Conservation (phyloP, 1,140 invertebrate genomes). For the Drosophila athabasca region DNA sequence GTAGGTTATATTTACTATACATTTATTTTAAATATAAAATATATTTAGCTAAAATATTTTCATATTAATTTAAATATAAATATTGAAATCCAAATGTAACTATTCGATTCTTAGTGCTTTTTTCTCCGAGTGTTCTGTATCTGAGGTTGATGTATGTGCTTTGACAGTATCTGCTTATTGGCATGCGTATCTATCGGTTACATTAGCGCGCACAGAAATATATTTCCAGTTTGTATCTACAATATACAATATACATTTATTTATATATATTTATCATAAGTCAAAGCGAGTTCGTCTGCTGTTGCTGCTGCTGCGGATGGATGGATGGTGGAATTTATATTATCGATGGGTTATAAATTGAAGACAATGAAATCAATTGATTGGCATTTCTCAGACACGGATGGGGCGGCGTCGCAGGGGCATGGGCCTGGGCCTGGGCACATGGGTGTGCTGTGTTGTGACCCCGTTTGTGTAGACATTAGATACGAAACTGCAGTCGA, state of each 20-base stretch:
- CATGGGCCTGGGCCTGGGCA: slow-evolving; percentile 10
- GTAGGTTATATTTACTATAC: too few relatives aligned
- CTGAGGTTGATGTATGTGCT: slow-evolving; percentile 39
- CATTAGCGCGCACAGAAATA: slow-evolving; percentile 43
- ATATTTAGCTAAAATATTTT: too few relatives aligned
- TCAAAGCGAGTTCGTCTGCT: slow-evolving; percentile 26
- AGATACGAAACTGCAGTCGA: slow-evolving; percentile 25
- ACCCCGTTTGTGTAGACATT: slow-evolving; percentile 51
- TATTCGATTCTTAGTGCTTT: too few relatives aligned
- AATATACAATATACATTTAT: slow-evolving; percentile 1
- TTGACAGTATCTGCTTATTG: slow-evolving; percentile 60
- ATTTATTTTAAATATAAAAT: too few relatives aligned
- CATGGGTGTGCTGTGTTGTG: slow-evolving; percentile 54
- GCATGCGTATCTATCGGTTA: slow-evolving; percentile 58
- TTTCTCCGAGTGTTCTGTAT: slow-evolving; percentile 2
- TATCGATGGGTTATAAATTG: slow-evolving; percentile 80
- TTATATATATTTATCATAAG: slow-evolving; percentile 56
- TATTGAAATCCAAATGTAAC: too few relatives aligned
- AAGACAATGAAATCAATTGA: slow-evolving; percentile 82
- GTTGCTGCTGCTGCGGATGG: slow-evolving; percentile 3
- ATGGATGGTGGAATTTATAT: slow-evolving; percentile 70
- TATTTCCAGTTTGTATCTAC: slow-evolving; percentile 28
- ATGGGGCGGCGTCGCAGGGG: slow-evolving; percentile 7
- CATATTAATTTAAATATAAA: too few relatives aligned
- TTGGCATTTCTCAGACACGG: slow-evolving; percentile 65